phyloP scores from a whole-genome alignment of 2,888 invertebrate species.

The Eupithecia abbreviata region DNA sequence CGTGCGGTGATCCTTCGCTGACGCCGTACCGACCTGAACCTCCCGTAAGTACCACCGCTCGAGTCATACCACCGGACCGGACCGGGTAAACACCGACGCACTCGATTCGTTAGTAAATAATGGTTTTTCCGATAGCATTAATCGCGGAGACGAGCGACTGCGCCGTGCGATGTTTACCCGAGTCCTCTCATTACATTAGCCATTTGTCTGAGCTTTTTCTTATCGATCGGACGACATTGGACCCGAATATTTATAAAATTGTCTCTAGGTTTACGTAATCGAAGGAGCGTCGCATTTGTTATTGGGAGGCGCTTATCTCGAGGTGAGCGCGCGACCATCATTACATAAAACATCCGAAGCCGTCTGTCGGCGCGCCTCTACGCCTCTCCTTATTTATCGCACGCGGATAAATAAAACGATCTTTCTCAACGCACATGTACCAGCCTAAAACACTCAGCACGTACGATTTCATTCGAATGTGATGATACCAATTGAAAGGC shows the following conservation, averaged over 20 bases:
- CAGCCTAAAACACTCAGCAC: slow-evolving; percentile 22
- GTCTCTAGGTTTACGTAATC: slow-evolving; percentile 74
- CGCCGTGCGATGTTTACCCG: slow-evolving; percentile 69
- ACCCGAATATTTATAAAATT: slow-evolving; percentile 69
- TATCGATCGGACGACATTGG: slow-evolving; percentile 65
- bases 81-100: slow-evolving; percentile 49
- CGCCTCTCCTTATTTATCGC: slow-evolving; percentile 38
- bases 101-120: slow-evolving; percentile 60
- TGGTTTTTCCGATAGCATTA: slow-evolving; percentile 6
- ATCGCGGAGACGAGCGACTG: slow-evolving; percentile 62
- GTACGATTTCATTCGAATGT: slow-evolving; percentile 39
- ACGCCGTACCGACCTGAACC: slow-evolving; percentile 34
- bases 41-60: slow-evolving; percentile 42
- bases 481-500: slow-evolving; percentile 43
- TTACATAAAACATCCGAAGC: slow-evolving; percentile 61
- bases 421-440: slow-evolving; percentile 33
- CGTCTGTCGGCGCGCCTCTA: slow-evolving; percentile 42
- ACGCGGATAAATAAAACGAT: slow-evolving; percentile 42
- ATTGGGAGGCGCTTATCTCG: slow-evolving; percentile 61
- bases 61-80: not conserved
- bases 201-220: slow-evolving; percentile 64
- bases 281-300: slow-evolving; percentile 65
- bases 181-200: slow-evolving; percentile 65
- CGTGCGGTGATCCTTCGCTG: slow-evolving; percentile 71
- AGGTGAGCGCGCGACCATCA: slow-evolving; percentile 46